A percentile compares a stretch with the other conserved stretches of the same genome.
These are phyloP conservation scores for Sclerodermus sp. DNA, from an alignment of 2,888 invertebrate genomes.

Conservation along the genomic window DNA sequence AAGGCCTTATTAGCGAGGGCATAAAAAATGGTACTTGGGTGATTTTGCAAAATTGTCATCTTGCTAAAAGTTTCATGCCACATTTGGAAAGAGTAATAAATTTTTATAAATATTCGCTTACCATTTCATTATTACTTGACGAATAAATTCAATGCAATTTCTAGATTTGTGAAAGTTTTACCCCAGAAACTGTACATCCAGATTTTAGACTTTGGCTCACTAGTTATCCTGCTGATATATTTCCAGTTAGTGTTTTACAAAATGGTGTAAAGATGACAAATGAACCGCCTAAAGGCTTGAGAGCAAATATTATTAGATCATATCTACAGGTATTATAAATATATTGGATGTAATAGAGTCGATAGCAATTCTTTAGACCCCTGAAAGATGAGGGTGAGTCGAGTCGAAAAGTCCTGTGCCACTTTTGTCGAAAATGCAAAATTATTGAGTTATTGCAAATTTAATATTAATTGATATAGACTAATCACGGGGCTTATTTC, in stretches of 20 bases:
- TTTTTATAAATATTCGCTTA: background rate
- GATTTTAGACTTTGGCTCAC: conserved; percentile 95
- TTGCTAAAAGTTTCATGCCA: conserved; percentile 94
- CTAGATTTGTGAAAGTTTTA: conserved; percentile 81
- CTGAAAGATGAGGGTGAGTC: no score
- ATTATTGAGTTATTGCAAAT: no score
- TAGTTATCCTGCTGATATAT: conserved; percentile 87
- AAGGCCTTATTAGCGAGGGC: conserved; percentile 82
- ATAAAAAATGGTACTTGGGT: conserved; percentile 89
- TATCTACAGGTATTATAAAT: conserved; percentile 63
- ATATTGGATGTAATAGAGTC: no score
- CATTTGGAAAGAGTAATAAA: conserved; percentile 76
- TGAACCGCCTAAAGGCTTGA: conserved; percentile 87
- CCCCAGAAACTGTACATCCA: conserved; percentile 80
- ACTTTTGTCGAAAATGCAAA: no score
- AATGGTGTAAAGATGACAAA: conserved; percentile 97
- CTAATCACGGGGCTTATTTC: no score
- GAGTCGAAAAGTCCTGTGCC: no score
- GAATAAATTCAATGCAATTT: conserved; percentile 1
- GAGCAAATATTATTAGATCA: conserved; percentile 82
- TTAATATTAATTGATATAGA: no score
- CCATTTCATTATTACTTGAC: no score
- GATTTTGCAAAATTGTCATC: conserved; percentile 90
- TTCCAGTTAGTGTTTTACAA: conserved; percentile 89
- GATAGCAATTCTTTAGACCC: no score